These are phyloP conservation scores for Otocyon megalotis DNA, from an alignment of 2,113 vertebrate species.

Conservation along the genomic window DNA sequence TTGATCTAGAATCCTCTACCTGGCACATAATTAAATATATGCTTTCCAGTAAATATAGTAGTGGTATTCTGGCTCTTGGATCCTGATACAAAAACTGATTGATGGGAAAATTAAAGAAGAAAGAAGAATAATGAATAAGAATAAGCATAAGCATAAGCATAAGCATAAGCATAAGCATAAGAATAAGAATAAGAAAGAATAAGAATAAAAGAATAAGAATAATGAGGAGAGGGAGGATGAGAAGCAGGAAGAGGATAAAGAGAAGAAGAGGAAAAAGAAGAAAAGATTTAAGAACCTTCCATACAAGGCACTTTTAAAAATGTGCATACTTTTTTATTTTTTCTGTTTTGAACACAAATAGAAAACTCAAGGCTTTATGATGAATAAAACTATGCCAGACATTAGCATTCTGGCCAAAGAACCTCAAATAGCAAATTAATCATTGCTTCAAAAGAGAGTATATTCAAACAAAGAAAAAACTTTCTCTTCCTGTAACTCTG, in stretches of 20 bases:
- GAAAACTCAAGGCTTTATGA: not conserved
- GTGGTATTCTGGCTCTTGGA: not conserved
- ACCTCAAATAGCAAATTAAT: conserved; percentile 51
- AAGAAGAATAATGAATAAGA: not conserved
- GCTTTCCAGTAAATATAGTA: not conserved
- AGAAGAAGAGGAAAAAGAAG: not conserved
- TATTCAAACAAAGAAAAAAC: conserved; percentile 46
- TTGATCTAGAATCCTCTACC: not conserved
- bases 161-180: not conserved
- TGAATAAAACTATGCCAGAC: not conserved
- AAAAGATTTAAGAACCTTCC: not conserved
- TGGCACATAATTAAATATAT: not conserved
- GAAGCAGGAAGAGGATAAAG: too few species aligned
- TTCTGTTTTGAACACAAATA: not conserved
- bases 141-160: not conserved
- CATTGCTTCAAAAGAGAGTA: not conserved
- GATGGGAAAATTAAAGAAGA: not conserved
- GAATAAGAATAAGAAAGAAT: too few species aligned
- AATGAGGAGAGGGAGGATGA: too few species aligned
- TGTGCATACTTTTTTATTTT: not conserved
- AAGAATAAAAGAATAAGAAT: too few species aligned
- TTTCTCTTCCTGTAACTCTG: conserved; percentile 8
- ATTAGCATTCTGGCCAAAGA: conserved; percentile 38
- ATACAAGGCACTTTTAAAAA: not conserved
- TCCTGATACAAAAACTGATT: not conserved